Percentiles rank a stretch among this genome's conserved stretches.
Evolutionary conservation across 2,888 invertebrate genomes (phyloP).

Genomic region (Ophion obscuratus): DNA sequence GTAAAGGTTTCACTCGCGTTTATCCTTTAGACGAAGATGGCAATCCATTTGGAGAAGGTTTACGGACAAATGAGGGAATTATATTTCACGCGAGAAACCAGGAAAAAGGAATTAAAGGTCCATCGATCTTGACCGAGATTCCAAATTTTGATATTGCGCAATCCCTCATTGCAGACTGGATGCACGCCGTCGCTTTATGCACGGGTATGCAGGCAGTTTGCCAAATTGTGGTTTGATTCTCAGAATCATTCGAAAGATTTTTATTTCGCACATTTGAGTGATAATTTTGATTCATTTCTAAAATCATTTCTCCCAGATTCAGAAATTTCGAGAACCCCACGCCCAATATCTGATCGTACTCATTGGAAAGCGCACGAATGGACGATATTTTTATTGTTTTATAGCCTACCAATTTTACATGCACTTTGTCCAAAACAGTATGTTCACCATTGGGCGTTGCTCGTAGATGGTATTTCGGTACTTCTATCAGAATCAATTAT

Average conservation of each 20-base stretch:
- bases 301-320: conserved; percentile 20
- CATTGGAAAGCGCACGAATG: conserved; percentile 54
- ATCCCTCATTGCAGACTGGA: conserved; percentile 63
- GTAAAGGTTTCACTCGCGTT: conserved; percentile 35
- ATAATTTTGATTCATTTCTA: conserved; percentile 10
- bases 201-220: conserved; percentile 61
- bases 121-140: conserved; percentile 47
- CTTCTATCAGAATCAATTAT: conserved; percentile 54
- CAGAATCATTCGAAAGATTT: conserved; percentile 34
- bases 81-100: conserved; percentile 21
- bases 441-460: conserved; percentile 36
- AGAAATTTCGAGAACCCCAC: conserved; percentile 33
- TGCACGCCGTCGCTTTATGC: conserved; percentile 65
- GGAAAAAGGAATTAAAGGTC: conserved; percentile 52
- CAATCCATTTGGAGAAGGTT: conserved; percentile 44
- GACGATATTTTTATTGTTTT: conserved; percentile 37
- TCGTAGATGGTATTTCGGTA: conserved; percentile 53
- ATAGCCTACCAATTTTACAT: conserved; percentile 37
- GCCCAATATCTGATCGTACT: conserved; percentile 30
- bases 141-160: conserved; percentile 64
- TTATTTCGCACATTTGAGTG: conserved; percentile 38
- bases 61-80: conserved; percentile 42
- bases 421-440: conserved; percentile 22
- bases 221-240: conserved; percentile 38
- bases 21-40: conserved; percentile 49